Base-by-base conservation (phyloP, 2,888 invertebrate species). In the Eutolmus rufibarbis region DNA sequence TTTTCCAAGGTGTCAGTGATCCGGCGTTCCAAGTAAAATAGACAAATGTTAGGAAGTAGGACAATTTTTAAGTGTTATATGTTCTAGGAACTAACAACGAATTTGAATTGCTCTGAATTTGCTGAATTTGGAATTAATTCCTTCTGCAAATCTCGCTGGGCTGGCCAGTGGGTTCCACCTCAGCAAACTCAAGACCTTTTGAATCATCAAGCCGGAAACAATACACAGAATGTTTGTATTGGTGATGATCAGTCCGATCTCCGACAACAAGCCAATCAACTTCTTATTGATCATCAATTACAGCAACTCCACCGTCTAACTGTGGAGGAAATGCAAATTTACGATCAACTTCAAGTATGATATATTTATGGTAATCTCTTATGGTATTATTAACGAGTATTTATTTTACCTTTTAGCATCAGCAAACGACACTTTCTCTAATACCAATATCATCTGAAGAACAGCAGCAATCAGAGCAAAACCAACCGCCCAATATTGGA, bases 251-350 rank as follows among this genome's bases (percentile, higher is more conserved):
- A 92, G 87, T 86, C 87, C 57, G 86, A 86, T 37, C 43, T 77
- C 31, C 87, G 88, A 76, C 89, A 89, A 31, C 91, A 92, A 89
- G 90, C 91, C 12, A 92, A 92, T 90, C 92, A 92, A 89, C 89
- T 92, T 74, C 90, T 92, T 12, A 90, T 93, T 31, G 92, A 93
- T 87, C 92, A 92, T 89, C 92, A 93, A 86, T 91, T 94, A 89
- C 94, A 93, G 89, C 93, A 93, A 86, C 93, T 92, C 86, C 93
- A 93, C 89, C 92, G 92, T 81, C 91, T 92, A 81, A 91, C 91
- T 85, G 91, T 91, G 88, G 93, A 93, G 89, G 93, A 93, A 88
- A 91, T 92, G 89, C 93, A 92, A 89, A 92, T 93, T 89, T 92
- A 93, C 87, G 92, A 91, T 86, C 91, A 92, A 90, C 88, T 92